phyloP scores from a whole-genome alignment of 2,113 vertebrate species.

The Progne subis region DNA sequence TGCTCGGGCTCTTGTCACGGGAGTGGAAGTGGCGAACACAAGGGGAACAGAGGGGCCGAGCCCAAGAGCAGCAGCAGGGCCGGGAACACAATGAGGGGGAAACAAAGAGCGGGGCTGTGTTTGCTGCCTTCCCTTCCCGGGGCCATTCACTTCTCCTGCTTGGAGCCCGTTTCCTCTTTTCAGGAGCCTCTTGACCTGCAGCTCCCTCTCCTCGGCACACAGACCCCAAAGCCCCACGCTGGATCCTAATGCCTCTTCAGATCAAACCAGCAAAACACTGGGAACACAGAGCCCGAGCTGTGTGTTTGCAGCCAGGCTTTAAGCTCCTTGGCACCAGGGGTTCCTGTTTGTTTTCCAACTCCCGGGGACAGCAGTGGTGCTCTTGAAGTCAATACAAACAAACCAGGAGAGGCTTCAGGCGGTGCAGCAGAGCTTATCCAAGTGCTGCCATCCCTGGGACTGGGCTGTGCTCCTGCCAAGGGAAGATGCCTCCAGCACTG shows the following conservation, averaged over 20 bases:
- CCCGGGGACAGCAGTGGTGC: not conserved
- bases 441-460: accelerated
- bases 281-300: not conserved
- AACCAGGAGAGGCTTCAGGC: not conserved
- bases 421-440: not conserved
- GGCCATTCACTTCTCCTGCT: not conserved
- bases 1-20: not conserved
- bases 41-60: slow-evolving; percentile 7
- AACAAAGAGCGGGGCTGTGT: slow-evolving; percentile 2
- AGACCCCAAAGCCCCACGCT: not conserved
- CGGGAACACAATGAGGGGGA: not conserved
- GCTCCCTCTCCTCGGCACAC: slow-evolving; percentile 3
- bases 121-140: not conserved
- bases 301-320: slow-evolving; percentile 2
- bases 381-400: slow-evolving; percentile 5
- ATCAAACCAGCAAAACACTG: not conserved
- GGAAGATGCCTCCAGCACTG: not conserved
- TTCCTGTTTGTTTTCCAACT: not conserved
- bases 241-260: slow-evolving; percentile 34
- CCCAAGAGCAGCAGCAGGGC: not conserved
- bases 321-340: not conserved
- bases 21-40: not conserved
- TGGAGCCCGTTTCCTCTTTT: not conserved
- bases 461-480: accelerated
- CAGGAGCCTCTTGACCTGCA: slow-evolving; percentile 56